Base-by-base conservation (phyloP, 2,113 vertebrate genomes). In the Oryzias curvinotus region DNA sequence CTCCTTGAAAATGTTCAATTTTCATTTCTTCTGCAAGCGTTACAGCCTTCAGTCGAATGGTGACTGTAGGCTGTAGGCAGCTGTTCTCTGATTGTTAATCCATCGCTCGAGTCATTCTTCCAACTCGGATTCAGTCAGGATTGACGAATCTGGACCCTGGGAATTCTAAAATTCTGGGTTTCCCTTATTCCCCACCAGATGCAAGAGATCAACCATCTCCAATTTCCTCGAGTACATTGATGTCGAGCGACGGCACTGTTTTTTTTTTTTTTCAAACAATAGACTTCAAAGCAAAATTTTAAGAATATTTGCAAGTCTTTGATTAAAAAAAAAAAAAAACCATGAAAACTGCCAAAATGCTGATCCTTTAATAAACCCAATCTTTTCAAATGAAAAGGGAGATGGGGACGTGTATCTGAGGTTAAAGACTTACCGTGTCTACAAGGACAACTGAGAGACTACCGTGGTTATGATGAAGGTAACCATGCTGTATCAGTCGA, bases 181-280 rank as follows among this genome's bases (percentile, higher is more conserved):
- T 43, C 18, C 55, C 42, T 56, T 57, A 57, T 17, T 57, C 55
- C 42, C 55, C 42, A 25, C 41, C 15, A 3, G 55, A 57, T 57
- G 42, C 21, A 4, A 45, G 21, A 44, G 55, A 57, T 45, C 41
- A 5, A 2, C 55, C 55, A 45, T 45, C 13, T 15, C 55, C 42
- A 45, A 57, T 44, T 23, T 43, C 54, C 5, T 5, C 5, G 5
- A 45, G 14, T 17, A 25, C 55, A 57, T 45, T 21, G 42, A 21
- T 2, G 21, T 21, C 1, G 21, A 21, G 21, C 2, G 21, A 21
- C 2, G 21, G 21, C 21, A 21, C 1, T n/a, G n/a, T n/a, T n/a
- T 1, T 21, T 21, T 17, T 30, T 15, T 10, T 10, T 53, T 10
- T 53, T 54, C 6, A 54, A 53, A 42, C 53, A 42, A 6, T 55